These are phyloP conservation scores for Seriola aureovittata DNA, from an alignment of 2,113 vertebrate genomes.

Conservation along the genomic window DNA sequence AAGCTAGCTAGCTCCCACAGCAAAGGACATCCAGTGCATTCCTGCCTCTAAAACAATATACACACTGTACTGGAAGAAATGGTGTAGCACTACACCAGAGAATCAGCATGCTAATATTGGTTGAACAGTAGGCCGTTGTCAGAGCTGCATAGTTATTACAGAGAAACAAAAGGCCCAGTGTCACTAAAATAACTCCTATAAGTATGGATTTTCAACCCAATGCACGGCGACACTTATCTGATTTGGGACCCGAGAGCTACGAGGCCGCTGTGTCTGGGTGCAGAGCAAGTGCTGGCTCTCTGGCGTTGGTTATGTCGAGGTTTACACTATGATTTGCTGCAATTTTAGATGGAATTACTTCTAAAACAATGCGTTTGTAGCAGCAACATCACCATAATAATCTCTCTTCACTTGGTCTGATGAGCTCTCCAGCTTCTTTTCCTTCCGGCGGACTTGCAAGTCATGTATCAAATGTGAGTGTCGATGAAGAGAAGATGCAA, in stretches of 20 bases:
- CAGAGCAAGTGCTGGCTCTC: background rate
- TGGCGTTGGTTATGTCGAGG: background rate
- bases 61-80: conserved; percentile 85
- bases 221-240: conserved; percentile 80
- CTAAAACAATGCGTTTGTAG: background rate
- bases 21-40: conserved; percentile 82
- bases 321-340: background rate
- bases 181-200: conserved; percentile 87
- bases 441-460: conserved; percentile 4
- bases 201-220: conserved; percentile 82
- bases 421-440: background rate
- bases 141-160: conserved; percentile 87
- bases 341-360: background rate
- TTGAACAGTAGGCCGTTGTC: conserved; percentile 90
- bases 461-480: background rate
- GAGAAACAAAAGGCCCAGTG: conserved; percentile 85
- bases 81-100: conserved; percentile 89
- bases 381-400: background rate
- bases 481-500: background rate
- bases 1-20: conserved; percentile 72
- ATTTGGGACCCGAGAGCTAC: conserved; percentile 49
- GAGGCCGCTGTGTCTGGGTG: conserved; percentile 8
- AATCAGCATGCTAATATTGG: conserved; percentile 92
- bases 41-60: conserved; percentile 83
- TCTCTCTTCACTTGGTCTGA: background rate